Base-by-base conservation (phyloP, 2,888 invertebrate genomes). In the Apotomis betuletana region DNA sequence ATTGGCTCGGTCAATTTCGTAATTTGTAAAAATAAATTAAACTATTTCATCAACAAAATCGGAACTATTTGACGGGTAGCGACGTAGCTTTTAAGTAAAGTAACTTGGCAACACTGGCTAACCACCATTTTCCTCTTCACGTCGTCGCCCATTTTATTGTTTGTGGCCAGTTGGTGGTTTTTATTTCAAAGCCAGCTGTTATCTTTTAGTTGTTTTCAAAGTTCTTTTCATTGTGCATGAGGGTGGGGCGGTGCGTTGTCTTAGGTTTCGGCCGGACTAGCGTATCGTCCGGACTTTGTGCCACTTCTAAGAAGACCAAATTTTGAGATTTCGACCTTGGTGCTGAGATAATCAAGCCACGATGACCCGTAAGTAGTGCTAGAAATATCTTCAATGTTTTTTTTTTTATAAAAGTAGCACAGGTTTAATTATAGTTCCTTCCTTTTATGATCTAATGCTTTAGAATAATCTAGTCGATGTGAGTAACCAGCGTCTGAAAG, bases 241-340 rank as follows among this genome's bases (percentile, higher is more conserved):
- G 87, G 82, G 83, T 80, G 85, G 91, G 93, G 91, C 93, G 93
- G 93, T 93, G 93, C 92, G 92, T 92, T 90, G 91, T 92, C 90
- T 88, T 88, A 90, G 93, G 93, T 92, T 90, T 91, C 91, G 92
- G 83, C 93, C 92, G 89, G 92, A 86, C 89, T 89, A 91, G 91
- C 93, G 93, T 93, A 92, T 93, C 93, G 93, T 93, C 92, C 91
- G 88, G 84, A 83, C 85, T 86, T 85, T 79, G 75, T 75, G 69
- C 78, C 75, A 74, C 74, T 74, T 75, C 75, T 80, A 78, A 79
- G 80, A 77, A 82, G 80, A 82, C 77, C 49, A 74, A 76, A 74
- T 68, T 75, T 76, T 75, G 77, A 79, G 77, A 74, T 76, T 78
- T 75, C 77, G 76, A 79, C 80, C 78, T 83, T 83, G 78, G 79